Conservation (phyloP, 1,140 invertebrate species). For the Brachionus koreanus region DNA sequence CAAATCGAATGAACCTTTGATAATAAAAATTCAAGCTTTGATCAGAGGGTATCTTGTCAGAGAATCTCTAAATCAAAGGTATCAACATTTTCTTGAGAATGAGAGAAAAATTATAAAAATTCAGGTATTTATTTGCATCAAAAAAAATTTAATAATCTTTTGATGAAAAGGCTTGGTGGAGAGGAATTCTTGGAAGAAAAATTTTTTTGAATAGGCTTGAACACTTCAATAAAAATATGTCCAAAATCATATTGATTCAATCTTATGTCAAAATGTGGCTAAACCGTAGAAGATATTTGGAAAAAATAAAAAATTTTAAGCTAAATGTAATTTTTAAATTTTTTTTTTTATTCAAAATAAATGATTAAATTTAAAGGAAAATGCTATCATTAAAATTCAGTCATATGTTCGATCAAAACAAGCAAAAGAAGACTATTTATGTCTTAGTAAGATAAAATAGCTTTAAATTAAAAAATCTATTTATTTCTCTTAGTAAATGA, state of each 20-base stretch:
- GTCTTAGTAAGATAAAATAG: conserved; percentile 52
- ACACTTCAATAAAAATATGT: conserved; percentile 49
- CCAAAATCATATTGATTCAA: conserved; percentile 53
- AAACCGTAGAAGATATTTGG: conserved; percentile 49
- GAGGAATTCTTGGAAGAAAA: conserved; percentile 60
- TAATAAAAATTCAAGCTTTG: conserved; percentile 64
- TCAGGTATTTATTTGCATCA: conserved; percentile 51
- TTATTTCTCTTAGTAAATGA: conserved; percentile 60
- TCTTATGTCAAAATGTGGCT: conserved; percentile 52
- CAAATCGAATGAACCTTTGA: conserved; percentile 54
- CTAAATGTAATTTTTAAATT: conserved; percentile 50
- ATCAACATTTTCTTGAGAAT: conserved; percentile 61
- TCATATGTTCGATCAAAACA: conserved; percentile 55
- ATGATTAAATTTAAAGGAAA: conserved; percentile 47
- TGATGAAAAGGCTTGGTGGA: conserved; percentile 66
- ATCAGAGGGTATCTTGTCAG: conserved; percentile 66
- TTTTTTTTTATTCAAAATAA: not conserved
- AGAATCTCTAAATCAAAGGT: conserved; percentile 59
- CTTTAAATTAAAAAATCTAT: not conserved
- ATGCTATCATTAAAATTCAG: conserved; percentile 57
- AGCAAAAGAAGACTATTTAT: conserved; percentile 56
- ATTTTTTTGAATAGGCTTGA: conserved; percentile 56
- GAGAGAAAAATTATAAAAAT: conserved; percentile 63
- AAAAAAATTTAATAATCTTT: not conserved
- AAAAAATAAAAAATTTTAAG: conserved; percentile 53